Conservation (phyloP, 2,113 vertebrate genomes). For the Asarcornis scutulata region DNA sequence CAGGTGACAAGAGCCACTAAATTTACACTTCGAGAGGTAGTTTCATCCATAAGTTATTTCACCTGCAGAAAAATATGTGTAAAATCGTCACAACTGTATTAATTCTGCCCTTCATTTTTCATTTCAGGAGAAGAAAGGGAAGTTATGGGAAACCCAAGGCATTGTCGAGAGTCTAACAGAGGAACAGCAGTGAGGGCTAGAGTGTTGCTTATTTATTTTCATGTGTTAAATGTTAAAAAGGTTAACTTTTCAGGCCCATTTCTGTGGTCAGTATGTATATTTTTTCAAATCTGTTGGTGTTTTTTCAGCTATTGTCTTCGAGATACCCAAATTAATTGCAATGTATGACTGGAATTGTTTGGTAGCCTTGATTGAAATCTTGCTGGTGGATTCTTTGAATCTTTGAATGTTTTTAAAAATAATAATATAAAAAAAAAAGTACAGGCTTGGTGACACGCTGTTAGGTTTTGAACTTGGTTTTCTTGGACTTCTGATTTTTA, state of each 20-base stretch:
- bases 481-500: background rate
- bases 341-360: background rate
- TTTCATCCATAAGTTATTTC: background rate
- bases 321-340: background rate
- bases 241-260: background rate
- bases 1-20: background rate
- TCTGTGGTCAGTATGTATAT: background rate
- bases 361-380: background rate
- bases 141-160: background rate
- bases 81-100: background rate
- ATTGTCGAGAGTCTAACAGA: background rate
- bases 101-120: background rate
- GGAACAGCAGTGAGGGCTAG: background rate
- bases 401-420: background rate
- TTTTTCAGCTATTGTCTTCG: background rate
- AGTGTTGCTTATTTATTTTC: background rate
- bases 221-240: background rate
- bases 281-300: background rate
- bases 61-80: background rate
- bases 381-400: too few relatives aligned
- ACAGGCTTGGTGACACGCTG: background rate
- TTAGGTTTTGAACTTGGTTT: background rate
- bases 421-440: background rate
- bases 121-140: slow-evolving; percentile 55
- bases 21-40: background rate